Percentiles rank a stretch among this genome's conserved stretches.
phyloP scores from a whole-genome alignment of 2,888 invertebrate species.

The Stenotaenia linearis region DNA sequence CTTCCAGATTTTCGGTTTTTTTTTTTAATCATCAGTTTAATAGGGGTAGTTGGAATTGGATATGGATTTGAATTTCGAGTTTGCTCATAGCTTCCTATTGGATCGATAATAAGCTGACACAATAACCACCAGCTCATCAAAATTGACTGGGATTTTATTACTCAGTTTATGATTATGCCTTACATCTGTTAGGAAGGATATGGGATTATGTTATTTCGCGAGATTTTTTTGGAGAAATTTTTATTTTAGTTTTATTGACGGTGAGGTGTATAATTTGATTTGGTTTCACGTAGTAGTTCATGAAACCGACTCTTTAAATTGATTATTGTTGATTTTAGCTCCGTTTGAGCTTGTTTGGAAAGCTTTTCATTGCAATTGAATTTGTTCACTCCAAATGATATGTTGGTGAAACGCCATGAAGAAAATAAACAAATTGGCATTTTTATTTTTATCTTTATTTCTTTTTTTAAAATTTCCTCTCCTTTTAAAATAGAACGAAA shows the following conservation, averaged over 20 bases:
- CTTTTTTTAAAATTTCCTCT: too few species aligned
- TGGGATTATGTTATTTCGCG: conserved; percentile 9
- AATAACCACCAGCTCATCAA: conserved; percentile 26
- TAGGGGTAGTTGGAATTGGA: not conserved
- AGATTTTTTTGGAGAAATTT: not conserved
- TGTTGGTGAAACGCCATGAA: not conserved
- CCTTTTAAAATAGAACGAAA: not conserved
- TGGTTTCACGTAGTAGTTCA: not conserved
- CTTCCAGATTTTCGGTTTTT: not conserved
- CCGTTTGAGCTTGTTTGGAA: not conserved
- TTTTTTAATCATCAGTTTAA: too few species aligned
- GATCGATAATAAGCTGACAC: conserved; percentile 24
- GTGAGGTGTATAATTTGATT: not conserved
- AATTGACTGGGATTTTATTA: conserved; percentile 24
- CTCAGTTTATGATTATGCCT: conserved; percentile 14
- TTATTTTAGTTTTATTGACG: not conserved
- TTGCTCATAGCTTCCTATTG: conserved; percentile 2
- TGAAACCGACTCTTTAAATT: not conserved
- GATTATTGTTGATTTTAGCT: not conserved
- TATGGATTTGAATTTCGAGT: not conserved
- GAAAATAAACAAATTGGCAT: not conserved
- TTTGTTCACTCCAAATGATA: not conserved
- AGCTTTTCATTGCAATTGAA: not conserved
- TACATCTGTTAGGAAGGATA: conserved; percentile 13
- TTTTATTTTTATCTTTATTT: not conserved